Evolutionary conservation across 2,797 vertebrate genomes (phyloP).

Genomic region (Streptopelia turtur): DNA sequence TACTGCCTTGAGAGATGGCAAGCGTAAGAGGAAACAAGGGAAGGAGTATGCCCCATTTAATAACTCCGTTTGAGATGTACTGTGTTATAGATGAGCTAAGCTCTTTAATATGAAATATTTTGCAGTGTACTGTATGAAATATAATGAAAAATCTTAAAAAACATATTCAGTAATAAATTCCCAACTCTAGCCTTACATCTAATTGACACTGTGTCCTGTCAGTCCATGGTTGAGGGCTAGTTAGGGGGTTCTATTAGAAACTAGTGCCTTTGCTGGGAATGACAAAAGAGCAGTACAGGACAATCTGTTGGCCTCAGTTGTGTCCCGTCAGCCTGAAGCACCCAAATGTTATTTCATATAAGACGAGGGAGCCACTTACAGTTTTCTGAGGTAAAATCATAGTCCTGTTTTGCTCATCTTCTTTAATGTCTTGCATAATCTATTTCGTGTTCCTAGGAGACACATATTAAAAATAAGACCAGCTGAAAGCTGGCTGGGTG

Average conservation of each 20-base stretch:
- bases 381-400: background rate
- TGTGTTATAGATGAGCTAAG: background rate
- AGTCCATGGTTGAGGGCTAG: background rate
- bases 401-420: background rate
- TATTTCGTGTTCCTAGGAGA: background rate
- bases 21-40: background rate
- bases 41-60: background rate
- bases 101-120: background rate
- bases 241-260: background rate
- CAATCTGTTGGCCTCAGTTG: background rate
- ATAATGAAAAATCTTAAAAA: background rate
- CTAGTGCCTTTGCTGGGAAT: background rate
- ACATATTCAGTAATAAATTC: background rate
- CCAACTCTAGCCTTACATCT: background rate
- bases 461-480: background rate
- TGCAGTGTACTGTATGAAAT: background rate
- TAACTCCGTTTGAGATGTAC: background rate
- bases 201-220: background rate
- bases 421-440: background rate
- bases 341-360: background rate
- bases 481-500: background rate
- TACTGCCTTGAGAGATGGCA: background rate
- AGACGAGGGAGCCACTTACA: background rate
- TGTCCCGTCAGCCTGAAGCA: background rate
- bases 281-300: background rate